A percentile compares a stretch with the other conserved stretches of the same genome.
phyloP scores from a whole-genome alignment of 2,113 vertebrate species.

The Oncorhynchus nerka region DNA sequence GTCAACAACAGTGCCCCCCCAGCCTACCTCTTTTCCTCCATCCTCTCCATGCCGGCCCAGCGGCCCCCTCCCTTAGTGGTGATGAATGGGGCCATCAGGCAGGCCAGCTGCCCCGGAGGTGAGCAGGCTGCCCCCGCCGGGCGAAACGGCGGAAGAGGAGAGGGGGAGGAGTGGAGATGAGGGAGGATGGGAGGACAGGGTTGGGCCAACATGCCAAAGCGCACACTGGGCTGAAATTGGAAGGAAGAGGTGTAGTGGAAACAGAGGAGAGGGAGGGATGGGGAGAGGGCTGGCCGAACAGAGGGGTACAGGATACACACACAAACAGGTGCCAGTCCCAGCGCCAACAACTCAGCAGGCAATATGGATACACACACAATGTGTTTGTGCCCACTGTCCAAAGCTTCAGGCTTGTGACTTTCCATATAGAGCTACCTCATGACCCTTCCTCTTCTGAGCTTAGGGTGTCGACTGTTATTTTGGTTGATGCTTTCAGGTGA shows the following conservation, averaged over 20 bases:
- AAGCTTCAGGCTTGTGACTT: not conserved
- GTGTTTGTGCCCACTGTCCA: slow-evolving; percentile 39
- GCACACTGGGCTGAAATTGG: slow-evolving; percentile 67
- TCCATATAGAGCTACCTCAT: not conserved
- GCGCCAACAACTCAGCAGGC: slow-evolving; percentile 63
- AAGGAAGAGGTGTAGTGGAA: slow-evolving; percentile 58
- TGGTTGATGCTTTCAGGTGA: too few species aligned
- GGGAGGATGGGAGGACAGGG: slow-evolving; percentile 31
- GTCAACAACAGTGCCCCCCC: slow-evolving; percentile 61
- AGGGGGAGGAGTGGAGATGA: slow-evolving; percentile 15
- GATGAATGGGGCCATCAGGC: slow-evolving; percentile 77
- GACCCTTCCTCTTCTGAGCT: too few species aligned
- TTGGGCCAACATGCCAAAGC: slow-evolving; percentile 64
- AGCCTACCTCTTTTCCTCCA: not conserved
- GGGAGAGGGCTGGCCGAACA: slow-evolving; percentile 50
- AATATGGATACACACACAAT: slow-evolving; percentile 53
- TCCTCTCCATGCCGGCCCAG: slow-evolving; percentile 38
- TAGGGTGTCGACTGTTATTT: too few species aligned
- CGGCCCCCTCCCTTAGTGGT: slow-evolving; percentile 50
- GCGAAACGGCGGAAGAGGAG: slow-evolving; percentile 59
- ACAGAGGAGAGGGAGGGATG: slow-evolving; percentile 54
- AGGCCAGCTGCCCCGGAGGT: slow-evolving; percentile 79
- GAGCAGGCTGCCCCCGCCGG: slow-evolving; percentile 65
- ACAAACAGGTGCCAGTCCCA: slow-evolving; percentile 48
- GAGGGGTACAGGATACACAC: slow-evolving; percentile 67